A percentile compares a stretch with the other conserved stretches of the same genome.
Conservation (phyloP, 2,888 invertebrate species). For the Epinotia nisella region DNA sequence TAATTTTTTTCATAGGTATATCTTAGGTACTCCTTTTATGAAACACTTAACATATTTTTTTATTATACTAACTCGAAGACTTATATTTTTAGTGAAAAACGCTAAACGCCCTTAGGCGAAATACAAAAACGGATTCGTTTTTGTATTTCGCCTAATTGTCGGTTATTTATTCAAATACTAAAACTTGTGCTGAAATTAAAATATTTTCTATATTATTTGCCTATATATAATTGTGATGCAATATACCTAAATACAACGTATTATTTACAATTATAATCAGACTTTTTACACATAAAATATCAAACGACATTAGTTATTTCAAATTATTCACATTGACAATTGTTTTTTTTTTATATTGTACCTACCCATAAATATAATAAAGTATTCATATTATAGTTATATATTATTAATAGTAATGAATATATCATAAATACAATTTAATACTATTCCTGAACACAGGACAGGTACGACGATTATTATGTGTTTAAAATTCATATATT, state of each 20-base stretch:
- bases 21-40: conserved; percentile 15
- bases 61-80: conserved; percentile 26
- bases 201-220: conserved; percentile 1
- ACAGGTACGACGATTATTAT: conserved; percentile 80
- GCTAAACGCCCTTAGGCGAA: not conserved
- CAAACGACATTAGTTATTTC: conserved; percentile 42
- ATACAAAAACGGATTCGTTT: not conserved
- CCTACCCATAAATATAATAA: conserved; percentile 46
- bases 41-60: conserved; percentile 34
- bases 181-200: conserved; percentile 23
- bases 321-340: conserved; percentile 42
- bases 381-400: conserved; percentile 46
- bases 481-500: conserved; percentile 66
- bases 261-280: conserved; percentile 71
- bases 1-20: not conserved
- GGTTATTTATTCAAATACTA: conserved; percentile 10
- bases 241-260: conserved; percentile 25
- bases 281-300: conserved; percentile 68
- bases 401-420: conserved; percentile 44
- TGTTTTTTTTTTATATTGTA: conserved; percentile 25
- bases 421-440: conserved; percentile 55
- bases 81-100: conserved; percentile 17
- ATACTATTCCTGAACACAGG: conserved; percentile 81
- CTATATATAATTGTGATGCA: conserved; percentile 44
- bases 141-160: not conserved